Base-by-base conservation (phyloP, 2,797 vertebrate species). In the Micromesistius poutassou region DNA sequence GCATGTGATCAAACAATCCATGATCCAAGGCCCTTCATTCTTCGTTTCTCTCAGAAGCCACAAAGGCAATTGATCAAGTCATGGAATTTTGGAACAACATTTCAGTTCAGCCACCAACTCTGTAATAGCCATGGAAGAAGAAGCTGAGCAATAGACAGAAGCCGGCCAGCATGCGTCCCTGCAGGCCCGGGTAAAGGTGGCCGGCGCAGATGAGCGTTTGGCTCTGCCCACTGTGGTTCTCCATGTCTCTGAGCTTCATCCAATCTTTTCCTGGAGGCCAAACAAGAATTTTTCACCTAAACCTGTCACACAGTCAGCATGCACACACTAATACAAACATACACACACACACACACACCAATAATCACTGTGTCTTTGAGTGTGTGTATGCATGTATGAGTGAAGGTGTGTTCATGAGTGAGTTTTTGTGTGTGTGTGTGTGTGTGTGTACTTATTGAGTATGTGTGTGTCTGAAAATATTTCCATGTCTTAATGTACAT, bases 311-410 rank as follows among this genome's bases (percentile, higher is more conserved):
- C 38, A 76, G 16, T 13, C 40, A 66, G 25, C 30, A 72, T 36
- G 13, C 42, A 35, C 30, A 25, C 38, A 50, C 73, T 28, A 62
- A 70, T 72, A 50, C 66, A 13, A 62, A 35, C 22, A 36, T 30
- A n/a, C 73, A 36, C 77, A 42, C 77, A 31, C 76, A n/a, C n/a
- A n/a, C n/a, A n/a, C n/a, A 14, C 33, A 40, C 42, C 25, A 28
- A 3, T 28, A 22, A n/a, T 62, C 72, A 62, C 30, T 30, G 35
- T 10, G 72, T 35, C 1, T 36, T 4, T 35, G 19, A 3, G 22
- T 25, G 72, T 74, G 10, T 66, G 31, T n/a, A n/a, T 38, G 42
- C 46, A 4, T 72, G 30, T 10, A 25, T n/a, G 25, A 42, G 40
- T 13, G 40, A 12, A 42, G 10, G 16, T 50, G 16, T 50, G 46